Evolutionary conservation across 2,888 invertebrate species (phyloP).

Genomic region (Rhopalosiphum nymphaeae): DNA sequence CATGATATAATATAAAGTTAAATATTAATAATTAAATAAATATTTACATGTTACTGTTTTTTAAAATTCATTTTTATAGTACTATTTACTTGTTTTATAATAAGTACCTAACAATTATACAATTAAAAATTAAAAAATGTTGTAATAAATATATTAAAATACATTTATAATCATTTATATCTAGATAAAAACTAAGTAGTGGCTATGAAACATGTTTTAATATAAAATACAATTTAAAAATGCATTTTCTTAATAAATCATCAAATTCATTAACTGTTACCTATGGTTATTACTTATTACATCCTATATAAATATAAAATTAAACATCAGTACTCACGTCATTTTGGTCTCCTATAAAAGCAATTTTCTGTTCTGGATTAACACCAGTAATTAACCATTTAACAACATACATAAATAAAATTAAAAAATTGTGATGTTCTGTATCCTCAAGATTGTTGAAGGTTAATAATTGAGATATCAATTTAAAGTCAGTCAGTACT

Average conservation of each 20-base stretch:
- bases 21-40: background rate
- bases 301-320: background rate
- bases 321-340: slow-evolving; percentile 36
- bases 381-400: slow-evolving; percentile 44
- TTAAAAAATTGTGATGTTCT: slow-evolving; percentile 38
- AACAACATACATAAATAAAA: slow-evolving; percentile 30
- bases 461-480: slow-evolving; percentile 44
- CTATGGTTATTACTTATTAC: background rate
- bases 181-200: background rate
- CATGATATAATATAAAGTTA: background rate
- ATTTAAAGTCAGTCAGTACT: slow-evolving; percentile 27
- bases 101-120: background rate
- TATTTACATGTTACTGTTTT: background rate
- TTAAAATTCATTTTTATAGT: background rate
- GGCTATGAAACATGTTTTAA: background rate
- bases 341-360: slow-evolving; percentile 13
- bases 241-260: background rate
- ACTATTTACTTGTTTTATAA: background rate
- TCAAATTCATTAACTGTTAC: background rate
- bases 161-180: background rate
- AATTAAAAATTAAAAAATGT: background rate
- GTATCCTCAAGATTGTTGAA: slow-evolving; percentile 33
- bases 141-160: background rate
- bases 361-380: slow-evolving; percentile 21
- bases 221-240: background rate